Percentiles rank a stretch among this genome's conserved stretches.
Conservation (phyloP, 1,140 invertebrate genomes). For the Drosophila kanapiae region DNA sequence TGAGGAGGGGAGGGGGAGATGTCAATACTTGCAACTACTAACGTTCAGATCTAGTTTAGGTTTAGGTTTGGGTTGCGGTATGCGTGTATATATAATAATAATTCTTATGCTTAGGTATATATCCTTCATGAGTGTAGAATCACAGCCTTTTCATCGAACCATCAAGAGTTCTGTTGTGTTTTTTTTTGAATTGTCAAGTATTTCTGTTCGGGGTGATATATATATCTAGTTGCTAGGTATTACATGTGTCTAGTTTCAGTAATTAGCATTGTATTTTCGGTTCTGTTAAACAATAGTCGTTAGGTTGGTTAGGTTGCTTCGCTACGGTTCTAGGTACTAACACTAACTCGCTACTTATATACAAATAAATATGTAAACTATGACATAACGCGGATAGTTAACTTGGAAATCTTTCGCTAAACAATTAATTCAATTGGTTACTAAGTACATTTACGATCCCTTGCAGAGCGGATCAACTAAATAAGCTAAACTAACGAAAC, state of each 20-base stretch:
- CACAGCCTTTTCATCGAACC: conserved; percentile 79
- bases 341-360: conserved; percentile 52
- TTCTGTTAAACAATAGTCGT: conserved; percentile 63
- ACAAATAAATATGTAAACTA: conserved; percentile 74
- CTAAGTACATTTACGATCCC: conserved; percentile 51
- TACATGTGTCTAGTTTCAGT: conserved; percentile 30
- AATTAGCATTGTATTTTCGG: conserved; percentile 50
- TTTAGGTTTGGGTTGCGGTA: conserved; percentile 20
- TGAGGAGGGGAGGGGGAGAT: conserved; percentile 28
- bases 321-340: conserved; percentile 34
- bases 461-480: conserved; percentile 36
- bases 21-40: conserved; percentile 64
- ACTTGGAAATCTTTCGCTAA: conserved; percentile 42
- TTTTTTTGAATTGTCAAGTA: conserved; percentile 76
- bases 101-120: conserved; percentile 67
- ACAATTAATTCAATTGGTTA: conserved; percentile 46
- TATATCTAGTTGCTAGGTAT: conserved; percentile 46
- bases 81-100: conserved; percentile 39
- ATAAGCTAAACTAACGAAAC: conserved; percentile 30
- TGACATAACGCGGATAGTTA: conserved; percentile 27
- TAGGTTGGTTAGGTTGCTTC: conserved; percentile 51
- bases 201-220: conserved; percentile 62
- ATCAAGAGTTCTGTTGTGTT: conserved; percentile 65
- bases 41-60: conserved; percentile 27
- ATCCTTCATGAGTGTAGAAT: conserved; percentile 83